Evolutionary conservation across 2,888 invertebrate genomes (phyloP).

Genomic region (Synergus gifuensis): DNA sequence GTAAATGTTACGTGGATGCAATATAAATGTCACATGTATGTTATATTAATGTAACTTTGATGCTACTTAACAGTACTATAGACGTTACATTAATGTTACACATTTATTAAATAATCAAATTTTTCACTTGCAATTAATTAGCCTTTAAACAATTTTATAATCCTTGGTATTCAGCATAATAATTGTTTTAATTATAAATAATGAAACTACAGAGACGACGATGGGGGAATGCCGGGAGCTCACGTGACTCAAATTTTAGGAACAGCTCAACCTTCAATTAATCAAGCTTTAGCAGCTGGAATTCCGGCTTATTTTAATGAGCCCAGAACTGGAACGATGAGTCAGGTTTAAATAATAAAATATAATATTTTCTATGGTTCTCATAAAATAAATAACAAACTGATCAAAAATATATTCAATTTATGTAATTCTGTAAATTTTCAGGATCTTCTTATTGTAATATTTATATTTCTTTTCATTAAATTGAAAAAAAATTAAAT

Average conservation of each 20-base stretch:
- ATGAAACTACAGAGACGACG: constrained; percentile 74
- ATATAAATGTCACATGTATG: constrained; percentile 14
- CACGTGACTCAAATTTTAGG: constrained; percentile 71
- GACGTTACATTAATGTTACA: background rate
- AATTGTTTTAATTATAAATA: background rate
- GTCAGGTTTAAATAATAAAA: constrained; percentile 55
- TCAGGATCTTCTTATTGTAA: background rate
- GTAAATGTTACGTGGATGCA: too few species aligned
- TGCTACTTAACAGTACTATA: background rate
- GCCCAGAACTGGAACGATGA: constrained; percentile 67
- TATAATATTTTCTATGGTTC: background rate
- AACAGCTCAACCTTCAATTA: constrained; percentile 61
- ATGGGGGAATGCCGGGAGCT: constrained; percentile 79
- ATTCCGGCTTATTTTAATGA: constrained; percentile 65
- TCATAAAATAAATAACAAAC: background rate
- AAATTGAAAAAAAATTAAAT: background rate
- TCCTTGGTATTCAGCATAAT: background rate
- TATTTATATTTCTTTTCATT: background rate
- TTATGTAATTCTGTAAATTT: too few species aligned
- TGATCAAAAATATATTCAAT: background rate
- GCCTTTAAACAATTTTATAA: background rate
- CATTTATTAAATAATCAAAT: background rate
- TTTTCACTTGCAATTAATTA: background rate
- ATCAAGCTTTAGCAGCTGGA: constrained; percentile 67
- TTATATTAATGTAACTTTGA: background rate